Evolutionary conservation across 2,888 invertebrate species (phyloP), one percentile per base, ranked within the genome.

Genomic region (Athalia circularis): DNA sequence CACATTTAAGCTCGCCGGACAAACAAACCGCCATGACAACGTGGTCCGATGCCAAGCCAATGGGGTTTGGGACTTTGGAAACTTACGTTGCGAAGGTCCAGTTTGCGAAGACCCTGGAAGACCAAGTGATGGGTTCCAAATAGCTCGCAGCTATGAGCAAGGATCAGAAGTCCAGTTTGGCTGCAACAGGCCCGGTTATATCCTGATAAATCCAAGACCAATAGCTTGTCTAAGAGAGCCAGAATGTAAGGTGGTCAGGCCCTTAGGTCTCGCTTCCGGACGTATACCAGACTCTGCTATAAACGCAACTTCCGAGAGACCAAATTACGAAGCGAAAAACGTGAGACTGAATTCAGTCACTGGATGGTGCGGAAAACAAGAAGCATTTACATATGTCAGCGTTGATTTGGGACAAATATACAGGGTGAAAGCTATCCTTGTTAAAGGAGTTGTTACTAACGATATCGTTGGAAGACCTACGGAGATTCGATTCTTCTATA

Each of bases 11-110:
- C 92, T 98, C 13, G 97, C 97, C 29, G 98, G 98, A 3, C 97
- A 98, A 91, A 97, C 98, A 0, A 95, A 95, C 82, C 95, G 96
- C 84, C 96, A 97, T 84, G 98, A 98, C 86, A 97, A 97, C 88
- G 96, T 96, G 9, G 98, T 99, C 0, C 93, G 92, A 81, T 99
- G 99, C 90, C 95, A 96, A 91, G 95, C 95, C 0, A 97, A 97
- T 87, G 97, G 97, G 3, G 95, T 96, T 80, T 99, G 99, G 99
- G 99, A 99, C 92, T 98, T 99, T 89, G 99, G 99, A 48, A 97
- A 98, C 88, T 92, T 99, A 72, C 92, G 97, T 77, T 99, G 99
- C 87, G 98, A 98, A 92, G 99, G 98, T 29, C 98, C 98, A 3
- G 98, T 98, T 1, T 98, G 98, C 89, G 96, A 97, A 89, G 98